These are phyloP conservation scores for Otocyon megalotis DNA, from an alignment of 2,113 vertebrate species.

Conservation along the genomic window DNA sequence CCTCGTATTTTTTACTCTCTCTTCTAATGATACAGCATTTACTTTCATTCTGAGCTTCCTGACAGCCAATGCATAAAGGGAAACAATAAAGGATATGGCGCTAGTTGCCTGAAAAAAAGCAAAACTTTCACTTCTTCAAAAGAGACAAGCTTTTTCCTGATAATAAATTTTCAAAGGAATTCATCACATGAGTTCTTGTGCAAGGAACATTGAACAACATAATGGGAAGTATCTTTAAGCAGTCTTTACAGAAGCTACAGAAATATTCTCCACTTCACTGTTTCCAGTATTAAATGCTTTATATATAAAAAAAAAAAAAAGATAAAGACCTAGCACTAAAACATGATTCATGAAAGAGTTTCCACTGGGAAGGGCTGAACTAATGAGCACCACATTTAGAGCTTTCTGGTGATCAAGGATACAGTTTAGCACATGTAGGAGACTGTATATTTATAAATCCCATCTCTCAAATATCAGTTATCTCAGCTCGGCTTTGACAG, in stretches of 20 bases:
- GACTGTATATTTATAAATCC: conserved; percentile 27
- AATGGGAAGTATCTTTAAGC: conserved; percentile 63
- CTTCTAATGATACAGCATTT: not conserved
- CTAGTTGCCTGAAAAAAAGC: not conserved
- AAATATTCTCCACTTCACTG: conserved; percentile 67
- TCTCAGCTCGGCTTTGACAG: conserved; percentile 64
- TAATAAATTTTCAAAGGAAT: conserved; percentile 63
- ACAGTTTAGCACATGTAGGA: not conserved
- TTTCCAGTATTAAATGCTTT: conserved; percentile 64
- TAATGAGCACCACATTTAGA: conserved; percentile 43
- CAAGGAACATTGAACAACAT: conserved; percentile 69
- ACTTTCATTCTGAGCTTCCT: conserved; percentile 26
- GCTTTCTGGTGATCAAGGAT: conserved; percentile 17
- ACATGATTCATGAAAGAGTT: conserved; percentile 54
- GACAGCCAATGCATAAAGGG: not conserved
- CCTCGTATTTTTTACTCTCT: not conserved
- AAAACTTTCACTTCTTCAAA: conserved; percentile 48
- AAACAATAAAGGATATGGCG: conserved; percentile 42
- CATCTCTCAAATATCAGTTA: conserved; percentile 64
- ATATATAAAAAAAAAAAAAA: not conserved
- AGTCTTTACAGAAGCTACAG: conserved; percentile 66
- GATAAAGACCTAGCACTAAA: conserved; percentile 61
- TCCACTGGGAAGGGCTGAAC: conserved; percentile 23
- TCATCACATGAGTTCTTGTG: not conserved
- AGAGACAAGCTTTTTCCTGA: conserved; percentile 47